phyloP scores from a whole-genome alignment of 2,797 vertebrate genomes.

The Melanotaenia maccullochi region DNA sequence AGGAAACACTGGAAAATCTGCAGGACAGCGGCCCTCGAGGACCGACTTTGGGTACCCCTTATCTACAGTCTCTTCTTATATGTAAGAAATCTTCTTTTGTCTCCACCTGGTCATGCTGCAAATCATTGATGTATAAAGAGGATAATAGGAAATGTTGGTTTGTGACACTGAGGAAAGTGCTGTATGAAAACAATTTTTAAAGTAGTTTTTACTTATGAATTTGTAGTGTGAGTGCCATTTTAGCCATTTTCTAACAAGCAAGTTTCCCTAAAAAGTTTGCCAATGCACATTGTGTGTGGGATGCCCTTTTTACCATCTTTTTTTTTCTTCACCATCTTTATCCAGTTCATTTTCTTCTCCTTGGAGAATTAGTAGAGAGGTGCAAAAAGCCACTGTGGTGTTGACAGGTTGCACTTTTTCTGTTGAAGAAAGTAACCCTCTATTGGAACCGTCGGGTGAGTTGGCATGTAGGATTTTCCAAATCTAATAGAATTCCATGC shows the following conservation, averaged over 20 bases:
- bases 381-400: conserved; percentile 68
- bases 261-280: background rate
- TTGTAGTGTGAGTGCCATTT: background rate
- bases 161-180: background rate
- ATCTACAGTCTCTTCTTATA: too few species aligned
- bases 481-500: conserved; percentile 7
- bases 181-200: background rate
- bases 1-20: too few species aligned
- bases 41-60: too few species aligned
- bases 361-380: conserved; percentile 38
- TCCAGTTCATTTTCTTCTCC: conserved; percentile 36
- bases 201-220: background rate
- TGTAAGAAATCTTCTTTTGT: too few species aligned
- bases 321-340: conserved; percentile 38
- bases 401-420: conserved; percentile 32
- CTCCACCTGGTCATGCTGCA: background rate
- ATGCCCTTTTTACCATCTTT: conserved; percentile 19
- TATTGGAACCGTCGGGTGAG: conserved; percentile 19
- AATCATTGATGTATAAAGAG: background rate
- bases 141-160: background rate
- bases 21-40: too few species aligned
- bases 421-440: conserved; percentile 14
- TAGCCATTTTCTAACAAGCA: background rate
- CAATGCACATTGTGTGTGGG: conserved; percentile 5
- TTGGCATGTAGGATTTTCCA: conserved; percentile 10